Base-by-base conservation (phyloP, 2,888 invertebrate genomes). In the Caenorhabditis afra region DNA sequence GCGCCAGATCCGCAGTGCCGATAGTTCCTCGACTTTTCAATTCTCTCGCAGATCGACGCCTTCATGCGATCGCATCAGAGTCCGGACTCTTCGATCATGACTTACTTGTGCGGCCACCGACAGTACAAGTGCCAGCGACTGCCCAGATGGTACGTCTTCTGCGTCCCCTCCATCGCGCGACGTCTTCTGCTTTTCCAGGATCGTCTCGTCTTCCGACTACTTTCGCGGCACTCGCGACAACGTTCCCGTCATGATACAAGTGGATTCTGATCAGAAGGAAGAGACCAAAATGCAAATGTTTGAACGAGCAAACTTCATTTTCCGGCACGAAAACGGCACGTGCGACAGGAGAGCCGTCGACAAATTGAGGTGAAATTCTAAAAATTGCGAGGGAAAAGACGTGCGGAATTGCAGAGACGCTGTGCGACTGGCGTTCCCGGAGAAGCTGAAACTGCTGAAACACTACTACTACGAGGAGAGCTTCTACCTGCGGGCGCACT, bases 31-130 rank as follows among this genome's bases (percentile, higher is more conserved):
- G 29, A 29, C 3, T 41, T 37, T 37, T 5, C 2, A 11, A 41
- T 41, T 41, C 41, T 4, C 14, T 71, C 77, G 20, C 70, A 84
- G 84, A 61, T 84, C 20, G 81, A 79, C 16, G 22, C 62, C 3
- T 64, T 81, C 29, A 85, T 85, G 83, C 73, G 79, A 53, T 58
- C 49, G 0, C 59, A 74, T 12, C 79, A 75, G 14, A 83, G 83
- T 20, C 85, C 85, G 44, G 85, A 85, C 49, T 85, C 85, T 0
- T 66, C 85, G 11, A 85, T 85, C 18, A 85, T 85, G 85, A 81
- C 85, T 0, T 85, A 85, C 50, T 67, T 85, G 11, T 85, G 85
- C 55, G 85, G 83, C 12, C 57, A 76, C 29, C 39, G 70, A 12
- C 67, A 78, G 16, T 85, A 81, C 41, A 79, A 73, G 73, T 85